phyloP scores from a whole-genome alignment of 2,113 vertebrate species.

The Rhinoptilus africanus region DNA sequence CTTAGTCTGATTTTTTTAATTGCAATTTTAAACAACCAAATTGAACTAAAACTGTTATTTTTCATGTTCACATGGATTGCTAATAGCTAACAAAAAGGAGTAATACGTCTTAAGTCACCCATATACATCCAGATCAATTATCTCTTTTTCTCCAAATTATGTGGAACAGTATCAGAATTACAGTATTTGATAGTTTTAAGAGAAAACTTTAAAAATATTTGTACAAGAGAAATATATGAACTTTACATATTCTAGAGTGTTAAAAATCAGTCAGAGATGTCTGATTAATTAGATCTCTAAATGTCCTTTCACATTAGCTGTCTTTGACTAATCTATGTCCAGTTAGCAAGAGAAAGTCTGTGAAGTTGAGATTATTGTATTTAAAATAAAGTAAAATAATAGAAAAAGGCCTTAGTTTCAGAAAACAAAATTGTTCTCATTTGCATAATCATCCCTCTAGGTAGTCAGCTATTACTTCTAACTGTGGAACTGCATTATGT shows the following conservation, averaged over 20 bases:
- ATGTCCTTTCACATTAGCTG: background rate
- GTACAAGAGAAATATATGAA: background rate
- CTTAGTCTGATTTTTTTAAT: background rate
- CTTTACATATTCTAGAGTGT: background rate
- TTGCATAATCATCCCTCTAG: constrained; percentile 32
- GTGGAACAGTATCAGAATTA: background rate
- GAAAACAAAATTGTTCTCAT: constrained; percentile 33
- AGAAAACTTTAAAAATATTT: background rate
- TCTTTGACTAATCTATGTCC: background rate
- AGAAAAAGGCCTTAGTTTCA: background rate
- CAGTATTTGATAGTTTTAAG: background rate
- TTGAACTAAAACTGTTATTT: background rate
- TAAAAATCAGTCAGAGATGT: background rate
- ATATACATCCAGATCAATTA: background rate
- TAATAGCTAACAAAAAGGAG: background rate
- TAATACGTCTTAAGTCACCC: background rate
- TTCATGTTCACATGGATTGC: background rate
- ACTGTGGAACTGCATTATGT: background rate
- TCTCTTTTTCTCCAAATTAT: background rate
- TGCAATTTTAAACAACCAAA: background rate
- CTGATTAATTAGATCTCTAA: constrained; percentile 3
- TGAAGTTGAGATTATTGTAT: background rate
- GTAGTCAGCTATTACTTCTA: constrained; percentile 29
- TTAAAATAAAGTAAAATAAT: background rate
- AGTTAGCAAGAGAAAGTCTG: background rate